Evolutionary conservation across 2,888 invertebrate genomes (phyloP), one percentile per base, ranked within the genome.

Genomic region (Mayetiola destructor): DNA sequence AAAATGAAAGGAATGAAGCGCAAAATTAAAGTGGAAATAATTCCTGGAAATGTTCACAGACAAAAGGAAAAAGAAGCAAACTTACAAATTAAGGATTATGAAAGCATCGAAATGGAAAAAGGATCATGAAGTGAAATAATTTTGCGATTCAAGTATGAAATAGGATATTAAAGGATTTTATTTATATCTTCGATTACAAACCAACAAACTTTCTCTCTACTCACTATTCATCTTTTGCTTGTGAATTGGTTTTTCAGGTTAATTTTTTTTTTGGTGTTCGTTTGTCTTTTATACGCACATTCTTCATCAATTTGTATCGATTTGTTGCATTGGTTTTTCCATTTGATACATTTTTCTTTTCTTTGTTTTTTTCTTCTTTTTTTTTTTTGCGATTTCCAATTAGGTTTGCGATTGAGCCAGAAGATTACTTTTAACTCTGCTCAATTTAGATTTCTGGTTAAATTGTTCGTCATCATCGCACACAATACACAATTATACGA

Each of bases 131-230:
- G 23, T 27, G 48, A 48, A 48, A 48, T 48, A 27, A 48, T 42
- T 42, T 42, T 21, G 48, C 48, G 48, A 48, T 48, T 48, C 4
- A 48, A 48, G 27, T 48, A 27, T 48, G 48, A 27, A 48, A 27
- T 48, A 27, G 48, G 27, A 48, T 48, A 48, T 48, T 48, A 48
- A 48, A 48, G 48, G 48, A 48, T 48, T 48, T 27, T 14, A n/a
- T 48, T 48, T 6, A n/a, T n/a, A n/a, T n/a, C n/a, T n/a, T n/a
- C n/a, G n/a, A n/a, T n/a, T n/a, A n/a, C n/a, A n/a, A n/a, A n/a
- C n/a, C n/a, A n/a, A n/a, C n/a, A n/a, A n/a, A n/a, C n/a, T n/a
- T n/a, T n/a, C n/a, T n/a, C n/a, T n/a, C n/a, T n/a, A n/a, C n/a
- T n/a, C n/a, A n/a, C n/a, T n/a, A n/a, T n/a, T n/a, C n/a, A n/a